Conservation (phyloP, 2,888 invertebrate genomes). For the Sinohyriopsis cumingii region DNA sequence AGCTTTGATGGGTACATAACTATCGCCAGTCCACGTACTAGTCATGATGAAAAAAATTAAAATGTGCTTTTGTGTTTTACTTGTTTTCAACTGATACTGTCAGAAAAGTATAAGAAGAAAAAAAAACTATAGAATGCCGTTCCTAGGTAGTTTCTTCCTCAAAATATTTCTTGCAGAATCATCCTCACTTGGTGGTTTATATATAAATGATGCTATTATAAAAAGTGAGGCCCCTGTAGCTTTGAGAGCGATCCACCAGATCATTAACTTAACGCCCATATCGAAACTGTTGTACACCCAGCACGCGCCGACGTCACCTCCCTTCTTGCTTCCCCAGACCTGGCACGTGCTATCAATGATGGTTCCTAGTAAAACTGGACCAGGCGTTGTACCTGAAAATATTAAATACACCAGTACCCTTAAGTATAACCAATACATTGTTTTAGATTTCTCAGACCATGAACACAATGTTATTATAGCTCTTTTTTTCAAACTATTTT, state of each 20-base stretch:
- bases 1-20: too few species aligned
- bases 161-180: not conserved
- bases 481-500: too few species aligned
- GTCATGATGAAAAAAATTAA: too few species aligned
- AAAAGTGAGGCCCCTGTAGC: slow-evolving; percentile 66
- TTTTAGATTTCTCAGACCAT: too few species aligned
- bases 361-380: slow-evolving; percentile 81
- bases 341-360: slow-evolving; percentile 81
- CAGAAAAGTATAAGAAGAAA: too few species aligned
- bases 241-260: slow-evolving; percentile 44
- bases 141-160: too few species aligned
- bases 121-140: too few species aligned
- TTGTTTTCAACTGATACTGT: too few species aligned
- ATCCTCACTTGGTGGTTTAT: slow-evolving; percentile 34
- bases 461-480: too few species aligned
- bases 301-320: slow-evolving; percentile 77
- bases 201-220: slow-evolving; percentile 80
- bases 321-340: slow-evolving; percentile 80
- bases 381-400: slow-evolving; percentile 75
- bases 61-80: too few species aligned
- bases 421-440: too few species aligned
- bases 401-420: not conserved
- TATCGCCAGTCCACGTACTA: too few species aligned
- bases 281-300: slow-evolving; percentile 79
- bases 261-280: slow-evolving; percentile 73